These are phyloP conservation scores for Coryphaenoides rupestris DNA, from an alignment of 2,113 vertebrate genomes.

Conservation along the genomic window DNA sequence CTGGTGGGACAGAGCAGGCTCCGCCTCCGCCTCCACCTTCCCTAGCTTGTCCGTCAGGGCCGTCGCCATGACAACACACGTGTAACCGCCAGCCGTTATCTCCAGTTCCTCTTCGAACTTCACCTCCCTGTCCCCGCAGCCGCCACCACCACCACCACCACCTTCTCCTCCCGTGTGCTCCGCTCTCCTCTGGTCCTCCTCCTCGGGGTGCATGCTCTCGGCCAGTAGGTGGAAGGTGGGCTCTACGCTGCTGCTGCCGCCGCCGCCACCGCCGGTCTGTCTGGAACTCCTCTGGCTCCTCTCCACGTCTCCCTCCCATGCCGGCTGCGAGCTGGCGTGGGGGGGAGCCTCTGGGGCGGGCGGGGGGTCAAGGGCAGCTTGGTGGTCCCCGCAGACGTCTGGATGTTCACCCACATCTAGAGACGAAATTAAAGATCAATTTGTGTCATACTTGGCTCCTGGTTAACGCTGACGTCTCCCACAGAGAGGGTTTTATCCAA, in stretches of 20 bases:
- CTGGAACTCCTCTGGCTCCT: slow-evolving; percentile 36
- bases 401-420: slow-evolving; percentile 42
- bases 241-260: no score
- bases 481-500: no score
- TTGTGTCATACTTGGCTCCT: no score
- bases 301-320: slow-evolving; percentile 66
- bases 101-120: slow-evolving; percentile 25
- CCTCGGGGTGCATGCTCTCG: slow-evolving; percentile 26
- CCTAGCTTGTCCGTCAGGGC: slow-evolving; percentile 46
- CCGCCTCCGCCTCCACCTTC: slow-evolving; percentile 37
- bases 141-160: no score
- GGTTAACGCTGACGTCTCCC: not conserved
- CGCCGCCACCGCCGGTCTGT: no score
- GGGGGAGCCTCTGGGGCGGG: slow-evolving; percentile 18
- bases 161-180: slow-evolving; percentile 3
- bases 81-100: slow-evolving; percentile 33
- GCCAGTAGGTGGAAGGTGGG: slow-evolving; percentile 11
- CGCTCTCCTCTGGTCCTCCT: slow-evolving; percentile 31
- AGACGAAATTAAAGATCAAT: not conserved
- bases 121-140: not conserved
- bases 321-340: slow-evolving; percentile 33
- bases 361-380: slow-evolving; percentile 27
- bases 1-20: slow-evolving; percentile 11
- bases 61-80: slow-evolving; percentile 46
- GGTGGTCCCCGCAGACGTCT: slow-evolving; percentile 36